A percentile compares a stretch with the other conserved stretches of the same genome.
Conservation (phyloP, 1,140 invertebrate genomes). For the Nautilus pompilius region DNA sequence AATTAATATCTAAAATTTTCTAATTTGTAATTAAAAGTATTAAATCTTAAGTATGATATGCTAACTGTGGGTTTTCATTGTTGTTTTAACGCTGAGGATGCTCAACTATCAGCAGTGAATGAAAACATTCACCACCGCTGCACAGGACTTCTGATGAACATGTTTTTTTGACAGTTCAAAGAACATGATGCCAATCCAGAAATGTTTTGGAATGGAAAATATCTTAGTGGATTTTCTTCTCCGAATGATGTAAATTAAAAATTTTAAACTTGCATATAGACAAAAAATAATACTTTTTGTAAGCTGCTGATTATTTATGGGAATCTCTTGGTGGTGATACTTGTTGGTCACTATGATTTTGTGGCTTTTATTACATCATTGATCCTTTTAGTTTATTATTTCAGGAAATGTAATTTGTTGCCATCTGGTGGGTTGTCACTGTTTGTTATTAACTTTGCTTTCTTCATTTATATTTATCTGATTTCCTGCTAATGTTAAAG, state of each 20-base stretch:
- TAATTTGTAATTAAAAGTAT: too few species aligned
- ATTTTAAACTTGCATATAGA: background rate
- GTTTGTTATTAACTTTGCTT: too few species aligned
- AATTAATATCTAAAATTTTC: too few species aligned
- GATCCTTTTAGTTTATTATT: background rate
- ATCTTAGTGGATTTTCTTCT: background rate
- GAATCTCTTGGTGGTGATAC: background rate
- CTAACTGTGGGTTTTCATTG: too few species aligned
- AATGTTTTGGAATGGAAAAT: background rate
- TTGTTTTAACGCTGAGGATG: too few species aligned
- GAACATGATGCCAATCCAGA: background rate
- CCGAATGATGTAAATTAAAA: background rate
- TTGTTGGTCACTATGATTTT: background rate
- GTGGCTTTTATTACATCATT: background rate
- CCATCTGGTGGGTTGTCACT: too few species aligned
- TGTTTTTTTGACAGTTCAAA: too few species aligned
- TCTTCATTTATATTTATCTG: background rate
- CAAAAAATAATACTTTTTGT: background rate
- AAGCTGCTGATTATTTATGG: too few species aligned
- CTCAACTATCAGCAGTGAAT: too few species aligned
- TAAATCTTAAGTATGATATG: too few species aligned
- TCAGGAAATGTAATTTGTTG: too few species aligned
- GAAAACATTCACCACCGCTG: too few species aligned
- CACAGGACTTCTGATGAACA: background rate
- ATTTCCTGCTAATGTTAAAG: conserved; percentile 9